These are phyloP conservation scores for Siphamia tubifer DNA, from an alignment of 2,113 vertebrate species.

Conservation along the genomic window DNA sequence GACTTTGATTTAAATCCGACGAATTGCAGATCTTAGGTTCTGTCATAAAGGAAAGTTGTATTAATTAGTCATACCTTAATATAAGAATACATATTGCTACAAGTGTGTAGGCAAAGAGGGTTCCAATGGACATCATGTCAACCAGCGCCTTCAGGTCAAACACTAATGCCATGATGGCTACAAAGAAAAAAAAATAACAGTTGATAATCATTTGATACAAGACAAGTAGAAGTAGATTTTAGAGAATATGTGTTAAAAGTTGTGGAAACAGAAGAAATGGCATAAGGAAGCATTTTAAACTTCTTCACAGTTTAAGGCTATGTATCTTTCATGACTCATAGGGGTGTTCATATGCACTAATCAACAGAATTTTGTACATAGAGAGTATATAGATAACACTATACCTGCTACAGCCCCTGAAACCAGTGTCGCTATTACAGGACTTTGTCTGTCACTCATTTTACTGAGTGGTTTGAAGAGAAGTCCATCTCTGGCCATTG, in stretches of 20 bases:
- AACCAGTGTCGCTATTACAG: slow-evolving; percentile 85
- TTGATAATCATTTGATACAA: not conserved
- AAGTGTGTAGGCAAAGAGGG: slow-evolving; percentile 92
- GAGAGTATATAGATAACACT: not conserved
- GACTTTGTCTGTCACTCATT: slow-evolving; percentile 83
- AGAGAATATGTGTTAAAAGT: not conserved
- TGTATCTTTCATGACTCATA: too few species aligned
- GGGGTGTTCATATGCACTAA: too few species aligned
- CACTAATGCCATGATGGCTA: slow-evolving; percentile 91
- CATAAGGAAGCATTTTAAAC: too few species aligned
- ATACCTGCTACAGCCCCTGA: slow-evolving; percentile 89
- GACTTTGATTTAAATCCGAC: too few species aligned
- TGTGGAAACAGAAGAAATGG: too few species aligned
- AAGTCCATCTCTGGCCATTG: slow-evolving; percentile 94
- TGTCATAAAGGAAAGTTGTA: too few species aligned
- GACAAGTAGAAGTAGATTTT: not conserved
- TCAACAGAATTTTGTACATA: too few species aligned
- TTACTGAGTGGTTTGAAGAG: slow-evolving; percentile 87
- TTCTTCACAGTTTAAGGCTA: too few species aligned
- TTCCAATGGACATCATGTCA: slow-evolving; percentile 97
- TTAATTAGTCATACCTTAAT: slow-evolving; percentile 84
- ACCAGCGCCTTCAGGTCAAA: slow-evolving; percentile 91
- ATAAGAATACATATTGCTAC: slow-evolving; percentile 93
- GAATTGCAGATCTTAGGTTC: too few species aligned
- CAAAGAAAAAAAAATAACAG: not conserved